Percentiles rank a stretch among this genome's conserved stretches.
Conservation (phyloP, 2,113 vertebrate genomes). For the Climacteris rufus region DNA sequence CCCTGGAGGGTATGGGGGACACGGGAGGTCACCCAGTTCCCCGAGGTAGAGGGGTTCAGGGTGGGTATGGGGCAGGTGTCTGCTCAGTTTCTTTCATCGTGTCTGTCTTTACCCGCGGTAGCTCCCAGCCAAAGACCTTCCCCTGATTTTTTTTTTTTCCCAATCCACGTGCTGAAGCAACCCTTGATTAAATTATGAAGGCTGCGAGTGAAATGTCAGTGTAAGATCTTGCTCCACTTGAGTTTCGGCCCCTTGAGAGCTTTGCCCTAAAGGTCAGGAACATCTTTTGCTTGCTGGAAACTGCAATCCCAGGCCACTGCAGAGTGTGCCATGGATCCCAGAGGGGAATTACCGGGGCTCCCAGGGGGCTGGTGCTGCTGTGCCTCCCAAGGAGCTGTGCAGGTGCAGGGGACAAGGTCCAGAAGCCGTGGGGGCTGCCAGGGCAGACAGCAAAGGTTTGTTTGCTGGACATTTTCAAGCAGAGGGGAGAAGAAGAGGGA, state of each 20-base stretch:
- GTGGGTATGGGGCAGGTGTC: neutral
- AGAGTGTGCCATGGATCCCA: neutral
- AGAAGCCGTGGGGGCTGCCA: rapidly evolving
- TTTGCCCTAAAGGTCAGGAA: neutral
- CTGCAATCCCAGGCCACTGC: neutral
- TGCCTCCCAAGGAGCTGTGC: rapidly evolving
- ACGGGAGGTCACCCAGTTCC: neutral
- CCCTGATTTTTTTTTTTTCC: neutral
- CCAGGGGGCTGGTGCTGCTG: rapidly evolving
- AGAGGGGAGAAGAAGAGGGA: neutral
- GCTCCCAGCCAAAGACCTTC: neutral
- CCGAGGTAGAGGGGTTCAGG: neutral
- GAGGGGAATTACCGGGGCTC: rapidly evolving
- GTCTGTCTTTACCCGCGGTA: neutral
- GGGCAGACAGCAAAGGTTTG: neutral
- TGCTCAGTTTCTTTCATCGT: neutral
- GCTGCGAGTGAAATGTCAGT: neutral
- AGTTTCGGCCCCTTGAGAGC: neutral
- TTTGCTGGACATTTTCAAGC: neutral
- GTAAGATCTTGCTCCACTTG: neutral
- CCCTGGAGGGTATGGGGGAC: neutral
- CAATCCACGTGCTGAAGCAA: rapidly evolving
- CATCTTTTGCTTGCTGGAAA: neutral
- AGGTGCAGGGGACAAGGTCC: neutral
- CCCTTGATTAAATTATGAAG: neutral